These are phyloP conservation scores for Plectrocnemia conspersa DNA, from an alignment of 1,140 invertebrate genomes.

Conservation along the genomic window DNA sequence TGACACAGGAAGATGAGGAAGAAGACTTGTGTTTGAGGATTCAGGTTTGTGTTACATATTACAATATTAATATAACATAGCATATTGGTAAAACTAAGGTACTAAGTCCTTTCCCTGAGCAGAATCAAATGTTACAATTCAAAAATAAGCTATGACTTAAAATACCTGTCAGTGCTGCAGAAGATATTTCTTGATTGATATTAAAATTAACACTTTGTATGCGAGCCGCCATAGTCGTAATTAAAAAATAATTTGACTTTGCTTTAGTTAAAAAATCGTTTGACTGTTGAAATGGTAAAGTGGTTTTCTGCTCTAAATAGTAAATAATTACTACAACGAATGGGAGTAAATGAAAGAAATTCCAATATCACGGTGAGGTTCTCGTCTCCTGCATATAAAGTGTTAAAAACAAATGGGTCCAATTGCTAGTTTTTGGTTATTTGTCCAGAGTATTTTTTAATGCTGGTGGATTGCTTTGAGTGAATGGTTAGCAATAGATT, in stretches of 20 bases:
- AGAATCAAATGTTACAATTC: too few relatives aligned
- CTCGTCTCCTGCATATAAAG: too few relatives aligned
- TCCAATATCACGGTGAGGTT: too few relatives aligned
- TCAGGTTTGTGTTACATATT: slow-evolving; percentile 48
- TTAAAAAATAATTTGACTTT: neutral
- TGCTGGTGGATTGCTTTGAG: neutral
- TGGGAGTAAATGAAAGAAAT: too few relatives aligned
- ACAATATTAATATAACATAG: slow-evolving; percentile 2
- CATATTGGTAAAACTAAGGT: neutral
- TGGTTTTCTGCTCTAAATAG: too few relatives aligned
- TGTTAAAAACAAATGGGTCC: neutral
- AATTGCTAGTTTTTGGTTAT: neutral
- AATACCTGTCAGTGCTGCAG: neutral
- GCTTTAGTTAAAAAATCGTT: too few relatives aligned
- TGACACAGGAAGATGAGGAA: slow-evolving; percentile 75
- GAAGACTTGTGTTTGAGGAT: slow-evolving; percentile 78
- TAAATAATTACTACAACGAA: too few relatives aligned
- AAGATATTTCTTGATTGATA: neutral
- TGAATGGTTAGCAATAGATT: neutral
- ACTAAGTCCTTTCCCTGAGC: neutral
- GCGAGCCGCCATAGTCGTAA: neutral
- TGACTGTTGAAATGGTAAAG: too few relatives aligned
- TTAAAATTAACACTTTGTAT: neutral
- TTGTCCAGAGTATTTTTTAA: neutral
- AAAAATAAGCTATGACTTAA: too few relatives aligned